Percentiles rank a stretch among this genome's conserved stretches.
Conservation (phyloP, 2,113 vertebrate species). For the Phaethon lepturus region DNA sequence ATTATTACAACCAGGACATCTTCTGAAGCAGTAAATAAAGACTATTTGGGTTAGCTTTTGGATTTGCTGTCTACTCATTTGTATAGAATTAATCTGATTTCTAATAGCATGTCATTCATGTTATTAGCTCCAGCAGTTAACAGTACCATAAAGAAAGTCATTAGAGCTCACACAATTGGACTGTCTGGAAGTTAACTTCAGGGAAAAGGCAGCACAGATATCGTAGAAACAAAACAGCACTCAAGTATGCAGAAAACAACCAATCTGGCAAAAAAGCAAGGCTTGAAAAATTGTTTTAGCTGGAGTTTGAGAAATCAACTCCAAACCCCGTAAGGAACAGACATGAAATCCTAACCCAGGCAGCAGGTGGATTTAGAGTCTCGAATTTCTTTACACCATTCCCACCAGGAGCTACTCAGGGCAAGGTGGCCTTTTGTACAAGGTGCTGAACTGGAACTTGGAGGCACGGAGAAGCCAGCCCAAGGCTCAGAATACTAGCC, state of each 20-base stretch:
- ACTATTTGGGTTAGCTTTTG: neutral
- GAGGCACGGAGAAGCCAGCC: accelerated
- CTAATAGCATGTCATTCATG: neutral
- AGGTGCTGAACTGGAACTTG: neutral
- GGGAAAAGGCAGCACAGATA: neutral
- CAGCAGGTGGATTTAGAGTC: neutral
- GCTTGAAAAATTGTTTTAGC: neutral
- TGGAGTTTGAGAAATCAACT: neutral
- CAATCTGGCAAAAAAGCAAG: neutral
- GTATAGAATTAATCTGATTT: neutral
- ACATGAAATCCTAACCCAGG: neutral
- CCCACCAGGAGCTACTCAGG: neutral
- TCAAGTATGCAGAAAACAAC: neutral
- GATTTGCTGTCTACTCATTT: neutral
- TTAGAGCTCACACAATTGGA: neutral
- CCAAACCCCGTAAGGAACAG: neutral
- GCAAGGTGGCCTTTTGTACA: neutral
- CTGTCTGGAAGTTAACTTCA: neutral
- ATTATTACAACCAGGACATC: neutral
- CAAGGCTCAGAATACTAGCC: neutral
- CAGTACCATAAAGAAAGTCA: neutral
- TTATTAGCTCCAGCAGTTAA: neutral
- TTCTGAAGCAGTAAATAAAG: neutral
- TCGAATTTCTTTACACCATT: neutral
- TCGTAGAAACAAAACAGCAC: neutral